Evolutionary conservation across 2,888 invertebrate species (phyloP).

Genomic region (Heliconius ethilla): DNA sequence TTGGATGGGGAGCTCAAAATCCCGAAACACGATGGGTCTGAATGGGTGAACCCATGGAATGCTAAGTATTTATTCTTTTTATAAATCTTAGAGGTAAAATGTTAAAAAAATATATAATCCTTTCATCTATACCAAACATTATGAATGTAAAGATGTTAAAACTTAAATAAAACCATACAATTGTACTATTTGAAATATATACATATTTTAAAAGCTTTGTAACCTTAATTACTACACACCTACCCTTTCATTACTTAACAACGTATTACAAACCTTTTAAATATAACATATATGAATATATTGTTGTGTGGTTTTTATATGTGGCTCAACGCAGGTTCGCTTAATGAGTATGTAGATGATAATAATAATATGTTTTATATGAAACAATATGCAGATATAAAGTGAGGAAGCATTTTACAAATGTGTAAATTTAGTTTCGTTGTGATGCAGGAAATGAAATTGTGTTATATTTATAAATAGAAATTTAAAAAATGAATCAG

Average conservation of each 20-base stretch:
- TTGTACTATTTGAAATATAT: conserved; percentile 7
- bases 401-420: not conserved
- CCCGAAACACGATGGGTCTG: too few species aligned
- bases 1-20: not conserved
- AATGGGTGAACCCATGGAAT: too few species aligned
- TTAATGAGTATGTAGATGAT: conserved; percentile 13
- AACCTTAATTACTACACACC: conserved; percentile 23
- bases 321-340: conserved; percentile 9
- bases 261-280: conserved; percentile 17
- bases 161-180: not conserved
- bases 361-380: conserved; percentile 6
- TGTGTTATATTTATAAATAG: not conserved
- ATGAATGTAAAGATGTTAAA: not conserved
- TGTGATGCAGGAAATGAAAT: not conserved
- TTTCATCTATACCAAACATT: not conserved
- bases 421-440: not conserved
- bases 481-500: too few species aligned
- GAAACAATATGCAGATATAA: not conserved
- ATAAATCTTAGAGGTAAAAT: not conserved
- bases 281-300: conserved; percentile 6
- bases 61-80: too few species aligned
- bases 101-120: not conserved
- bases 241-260: conserved; percentile 22
- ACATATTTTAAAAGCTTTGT: conserved; percentile 13
- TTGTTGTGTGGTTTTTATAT: conserved; percentile 17